Conservation (phyloP, 1,140 invertebrate species). For the Panagrolaimus sp. region DNA sequence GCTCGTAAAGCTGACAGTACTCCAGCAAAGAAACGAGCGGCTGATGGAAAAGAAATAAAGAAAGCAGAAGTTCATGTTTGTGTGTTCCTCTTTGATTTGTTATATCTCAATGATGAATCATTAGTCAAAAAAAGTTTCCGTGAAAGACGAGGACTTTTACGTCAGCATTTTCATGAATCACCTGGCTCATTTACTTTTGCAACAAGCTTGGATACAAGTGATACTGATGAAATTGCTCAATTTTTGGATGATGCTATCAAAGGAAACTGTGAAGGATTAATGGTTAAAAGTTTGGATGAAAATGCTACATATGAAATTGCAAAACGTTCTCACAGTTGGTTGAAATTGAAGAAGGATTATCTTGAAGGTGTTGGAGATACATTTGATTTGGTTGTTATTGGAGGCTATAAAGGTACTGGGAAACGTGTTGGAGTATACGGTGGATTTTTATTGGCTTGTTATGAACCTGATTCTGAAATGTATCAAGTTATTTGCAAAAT, state of each 20-base stretch:
- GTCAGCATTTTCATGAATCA: conserved; percentile 62
- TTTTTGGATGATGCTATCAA: conserved; percentile 92
- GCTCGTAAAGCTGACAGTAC: conserved; percentile 76
- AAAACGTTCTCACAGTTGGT: conserved; percentile 79
- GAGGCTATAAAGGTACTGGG: conserved; percentile 86
- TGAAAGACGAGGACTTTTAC: conserved; percentile 72
- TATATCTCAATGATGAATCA: conserved; percentile 85
- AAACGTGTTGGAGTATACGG: conserved; percentile 89
- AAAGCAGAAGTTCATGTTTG: conserved; percentile 94
- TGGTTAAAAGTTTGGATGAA: conserved; percentile 90
- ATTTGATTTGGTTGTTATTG: conserved; percentile 85
- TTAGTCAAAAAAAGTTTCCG: conserved; percentile 75
- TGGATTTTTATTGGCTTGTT: conserved; percentile 92
- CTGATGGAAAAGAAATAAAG: conserved; percentile 64
- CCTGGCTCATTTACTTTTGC: conserved; percentile 85
- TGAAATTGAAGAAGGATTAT: conserved; percentile 88
- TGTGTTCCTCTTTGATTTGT: conserved; percentile 92
- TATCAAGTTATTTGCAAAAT: conserved; percentile 91
- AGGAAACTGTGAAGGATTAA: conserved; percentile 94
- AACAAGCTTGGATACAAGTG: conserved; percentile 73
- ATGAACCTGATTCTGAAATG: conserved; percentile 83
- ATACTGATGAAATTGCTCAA: conserved; percentile 84
- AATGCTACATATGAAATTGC: conserved; percentile 96
- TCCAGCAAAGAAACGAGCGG: neutral
- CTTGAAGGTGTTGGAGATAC: conserved; percentile 88